A percentile compares a stretch with the other conserved stretches of the same genome.
Evolutionary conservation across 2,888 invertebrate genomes (phyloP).

Genomic region (Agriotes lineatus): DNA sequence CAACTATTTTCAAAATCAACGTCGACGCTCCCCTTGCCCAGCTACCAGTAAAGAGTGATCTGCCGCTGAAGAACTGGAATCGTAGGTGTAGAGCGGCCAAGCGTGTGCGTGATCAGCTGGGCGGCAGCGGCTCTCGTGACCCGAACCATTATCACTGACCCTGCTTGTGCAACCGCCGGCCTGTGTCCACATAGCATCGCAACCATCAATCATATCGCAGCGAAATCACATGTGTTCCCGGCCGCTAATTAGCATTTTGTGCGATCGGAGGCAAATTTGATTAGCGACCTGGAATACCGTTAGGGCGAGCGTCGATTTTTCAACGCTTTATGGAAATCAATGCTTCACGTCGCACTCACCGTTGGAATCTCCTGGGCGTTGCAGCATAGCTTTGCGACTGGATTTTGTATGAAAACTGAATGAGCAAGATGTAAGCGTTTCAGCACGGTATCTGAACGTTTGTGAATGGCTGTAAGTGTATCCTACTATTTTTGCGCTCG

Average conservation of each 20-base stretch:
- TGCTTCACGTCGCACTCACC: too few species aligned
- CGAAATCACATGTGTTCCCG: conserved; percentile 1
- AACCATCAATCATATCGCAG: conserved; percentile 46
- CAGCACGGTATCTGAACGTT: too few species aligned
- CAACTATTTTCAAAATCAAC: too few species aligned
- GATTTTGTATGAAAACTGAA: too few species aligned
- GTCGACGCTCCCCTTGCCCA: neutral
- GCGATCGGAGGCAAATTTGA: conserved; percentile 4
- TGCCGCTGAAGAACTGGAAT: conserved; percentile 38
- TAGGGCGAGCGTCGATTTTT: too few species aligned
- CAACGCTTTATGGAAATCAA: too few species aligned
- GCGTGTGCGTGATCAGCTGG: conserved; percentile 61
- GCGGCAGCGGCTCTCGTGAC: conserved; percentile 60
- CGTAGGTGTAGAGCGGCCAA: conserved; percentile 40
- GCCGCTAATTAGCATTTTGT: conserved; percentile 13
- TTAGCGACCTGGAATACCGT: neutral
- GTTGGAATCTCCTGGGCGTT: too few species aligned
- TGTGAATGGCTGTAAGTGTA: too few species aligned
- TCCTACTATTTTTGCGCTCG: too few species aligned
- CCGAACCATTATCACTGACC: conserved; percentile 59
- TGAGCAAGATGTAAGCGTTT: too few species aligned
- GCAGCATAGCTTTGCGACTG: too few species aligned
- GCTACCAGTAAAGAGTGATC: neutral
- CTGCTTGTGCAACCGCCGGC: conserved; percentile 59
- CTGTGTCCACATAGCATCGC: conserved; percentile 57